Base-by-base conservation (phyloP, 1,140 invertebrate species). In the Ceratina australensis region DNA sequence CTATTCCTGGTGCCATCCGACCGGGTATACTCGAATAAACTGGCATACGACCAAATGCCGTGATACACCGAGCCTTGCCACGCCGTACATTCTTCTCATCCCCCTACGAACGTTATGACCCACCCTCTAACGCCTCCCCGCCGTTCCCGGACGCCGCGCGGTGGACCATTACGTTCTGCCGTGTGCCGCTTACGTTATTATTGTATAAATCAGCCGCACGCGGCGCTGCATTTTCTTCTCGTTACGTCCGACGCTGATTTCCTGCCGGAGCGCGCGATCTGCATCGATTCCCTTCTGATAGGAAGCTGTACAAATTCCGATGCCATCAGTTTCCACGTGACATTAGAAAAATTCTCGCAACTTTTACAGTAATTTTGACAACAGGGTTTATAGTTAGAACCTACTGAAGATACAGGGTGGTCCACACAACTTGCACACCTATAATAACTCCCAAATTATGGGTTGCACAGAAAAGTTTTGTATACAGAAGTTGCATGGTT, bases 11-110 rank as follows among this genome's bases (percentile, higher is more conserved):
- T 61, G 76, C 80, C 75, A 80, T 83, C 79, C 85, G 78, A 85
- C 59, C 52, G 8, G 54, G 78, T 85, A 75, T 81, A 82, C 84
- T 87, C 85, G 78, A 84, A 66, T 82, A 79, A 79, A 82, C 85
- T 88, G 87, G 87, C 87, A 82, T 80, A 74, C 79, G 85, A 88
- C 87, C 87, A 87, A 88, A 85, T 86, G 83, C 83, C 78, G 74
- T 85, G 79, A 84, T 80, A 86, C 73, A 75, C 66, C 71, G 76
- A 50, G 49, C 81, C 76, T 47, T 65, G 61, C 80, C 77, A 69
- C 59, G 67, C 81, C 68, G 72, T 86, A 78, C 82, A 79, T 76
- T 78, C 72, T 66, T 79, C 80, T 76, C 72, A 72, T 57, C 74
- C 74, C 77, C 80, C 33, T 42, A 42, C 2, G 33, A 86, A 85